Evolutionary conservation across 2,888 invertebrate genomes (phyloP).

Genomic region (Andrena dorsata): DNA sequence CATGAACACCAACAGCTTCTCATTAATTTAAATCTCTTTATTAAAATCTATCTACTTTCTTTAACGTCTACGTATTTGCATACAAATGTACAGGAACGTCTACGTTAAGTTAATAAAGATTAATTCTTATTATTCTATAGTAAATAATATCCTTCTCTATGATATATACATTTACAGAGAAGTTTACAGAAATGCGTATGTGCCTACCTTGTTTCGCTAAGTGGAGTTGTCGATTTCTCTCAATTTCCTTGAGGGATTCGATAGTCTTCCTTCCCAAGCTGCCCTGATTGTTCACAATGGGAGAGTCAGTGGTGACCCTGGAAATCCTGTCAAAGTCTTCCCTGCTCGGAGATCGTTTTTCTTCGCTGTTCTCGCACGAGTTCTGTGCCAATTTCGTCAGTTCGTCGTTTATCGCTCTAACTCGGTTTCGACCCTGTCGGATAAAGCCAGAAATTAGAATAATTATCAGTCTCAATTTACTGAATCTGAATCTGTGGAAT

Average conservation of each 20-base stretch:
- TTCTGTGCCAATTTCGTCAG: conserved; percentile 85
- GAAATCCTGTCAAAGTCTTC: conserved; percentile 95
- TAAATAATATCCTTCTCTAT: no score
- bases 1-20: not conserved
- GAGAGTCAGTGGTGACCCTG: conserved; percentile 94
- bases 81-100: no score
- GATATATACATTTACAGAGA: not conserved
- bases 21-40: no score
- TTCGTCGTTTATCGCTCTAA: conserved; percentile 89
- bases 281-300: conserved; percentile 88
- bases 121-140: no score
- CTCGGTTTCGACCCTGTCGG: conserved; percentile 87
- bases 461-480: not conserved
- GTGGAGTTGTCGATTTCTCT: conserved; percentile 93
- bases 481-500: not conserved
- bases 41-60: no score
- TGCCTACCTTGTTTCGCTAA: conserved; percentile 94
- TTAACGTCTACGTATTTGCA: no score
- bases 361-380: conserved; percentile 76
- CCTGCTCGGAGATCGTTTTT: conserved; percentile 89
- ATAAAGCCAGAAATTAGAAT: conserved; percentile 25
- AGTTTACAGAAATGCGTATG: not conserved
- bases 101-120: no score
- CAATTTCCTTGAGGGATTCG: conserved; percentile 95
- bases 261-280: conserved; percentile 92